Evolutionary conservation across 30 jellyfish, hydroid and myxozoan species (phyloP), one percentile per base, ranked within the genome.

Genomic region (Cassiopea xamachana): DNA sequence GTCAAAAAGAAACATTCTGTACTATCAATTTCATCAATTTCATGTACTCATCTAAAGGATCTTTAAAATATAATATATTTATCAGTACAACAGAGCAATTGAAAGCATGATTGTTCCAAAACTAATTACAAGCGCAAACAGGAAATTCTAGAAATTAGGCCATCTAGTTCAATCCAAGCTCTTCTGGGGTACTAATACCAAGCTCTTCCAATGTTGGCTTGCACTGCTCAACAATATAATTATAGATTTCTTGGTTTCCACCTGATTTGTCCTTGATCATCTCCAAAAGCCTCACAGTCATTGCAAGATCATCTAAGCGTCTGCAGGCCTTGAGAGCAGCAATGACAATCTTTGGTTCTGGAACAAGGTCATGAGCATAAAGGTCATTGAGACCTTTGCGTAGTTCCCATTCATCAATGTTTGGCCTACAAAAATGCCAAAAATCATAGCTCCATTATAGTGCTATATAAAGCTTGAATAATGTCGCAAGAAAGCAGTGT

Each of bases 301-400:
- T 88, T 48, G 98, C 96, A 75, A 68, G 87, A 48, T 95, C 97
- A 75, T 95, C 77, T n/a, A 95, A 80, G 17, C 99, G 94, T 39
- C 99, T 84, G 87, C 98, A 94, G 8, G 99, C 99, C 64, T 77
- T 87, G 50, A 95, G 86, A 7, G 99, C 99, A 45, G 99, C 93
- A 55, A 83, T 77, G 43, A 95, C 87, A 83, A 95, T 95, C 95
- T 95, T 95, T 75, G 99, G 99, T 73, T 95, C 99, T 75, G 99
- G 99, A 1, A 95, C 97, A 50, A 90, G 94, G 84, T 95, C 99
- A 85, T 91, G 94, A 7, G 98, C 99, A 73, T 95, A 88, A 60
- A 95, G 82, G 39, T 95, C 98, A 88, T 95, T 95, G 89, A 95
- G 84, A 15, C 99, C 99, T 91, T 89, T 87, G 2, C 99, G 87